phyloP scores from a whole-genome alignment of 2,888 invertebrate genomes.

The Diarsia brunnea region DNA sequence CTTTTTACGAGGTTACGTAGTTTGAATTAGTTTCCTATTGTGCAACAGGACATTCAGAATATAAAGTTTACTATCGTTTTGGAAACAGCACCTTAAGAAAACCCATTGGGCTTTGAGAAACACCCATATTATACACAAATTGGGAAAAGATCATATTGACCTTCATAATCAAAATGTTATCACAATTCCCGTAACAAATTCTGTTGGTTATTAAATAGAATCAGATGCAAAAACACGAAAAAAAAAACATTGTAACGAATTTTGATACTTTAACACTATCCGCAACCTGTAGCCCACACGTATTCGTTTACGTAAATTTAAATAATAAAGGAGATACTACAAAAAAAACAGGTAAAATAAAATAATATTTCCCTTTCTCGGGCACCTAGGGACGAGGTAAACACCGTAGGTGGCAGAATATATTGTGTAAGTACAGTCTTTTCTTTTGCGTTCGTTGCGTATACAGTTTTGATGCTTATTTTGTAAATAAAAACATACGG shows the following conservation, averaged over 20 bases:
- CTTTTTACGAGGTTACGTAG: background rate
- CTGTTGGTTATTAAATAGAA: background rate
- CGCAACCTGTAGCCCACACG: conserved; percentile 13
- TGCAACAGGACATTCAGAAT: background rate
- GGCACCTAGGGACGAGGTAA: conserved; percentile 63
- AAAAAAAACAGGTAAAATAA: conserved; percentile 65
- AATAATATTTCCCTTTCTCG: conserved; percentile 65
- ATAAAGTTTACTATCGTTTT: background rate
- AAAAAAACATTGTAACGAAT: background rate
- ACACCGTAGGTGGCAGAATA: conserved; percentile 68
- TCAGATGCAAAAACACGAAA: background rate
- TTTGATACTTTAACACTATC: conserved; percentile 23
- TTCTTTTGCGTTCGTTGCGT: conserved; percentile 44
- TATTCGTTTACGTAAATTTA: conserved; percentile 59
- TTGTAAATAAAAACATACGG: conserved; percentile 63
- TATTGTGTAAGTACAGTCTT: conserved; percentile 58
- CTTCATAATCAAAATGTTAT: background rate
- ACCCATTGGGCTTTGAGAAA: background rate
- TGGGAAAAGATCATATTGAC: background rate
- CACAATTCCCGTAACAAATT: background rate
- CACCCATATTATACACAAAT: background rate
- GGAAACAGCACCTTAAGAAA: background rate
- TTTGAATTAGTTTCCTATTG: background rate
- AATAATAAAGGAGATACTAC: conserved; percentile 63
- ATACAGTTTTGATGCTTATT: conserved; percentile 61